phyloP scores from a whole-genome alignment of 1,140 invertebrate genomes.

The Cardiocondyla obscurior region DNA sequence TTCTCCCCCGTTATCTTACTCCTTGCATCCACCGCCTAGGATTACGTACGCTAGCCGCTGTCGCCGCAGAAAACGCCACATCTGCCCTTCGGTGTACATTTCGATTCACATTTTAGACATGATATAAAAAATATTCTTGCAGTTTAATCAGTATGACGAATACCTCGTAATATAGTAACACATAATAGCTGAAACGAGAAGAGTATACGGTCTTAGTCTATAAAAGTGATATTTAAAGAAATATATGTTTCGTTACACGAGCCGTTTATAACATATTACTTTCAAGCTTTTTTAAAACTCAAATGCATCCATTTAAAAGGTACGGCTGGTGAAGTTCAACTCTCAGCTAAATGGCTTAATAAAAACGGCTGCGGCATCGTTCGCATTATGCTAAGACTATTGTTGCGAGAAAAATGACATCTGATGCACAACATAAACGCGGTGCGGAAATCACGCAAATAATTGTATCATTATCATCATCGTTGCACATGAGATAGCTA shows the following conservation, averaged over 20 bases:
- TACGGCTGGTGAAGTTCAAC: slow-evolving; percentile 6
- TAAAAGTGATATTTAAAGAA: slow-evolving; percentile 41
- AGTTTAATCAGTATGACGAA: not conserved
- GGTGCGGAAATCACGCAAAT: slow-evolving; percentile 1
- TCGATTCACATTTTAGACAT: slow-evolving; percentile 1
- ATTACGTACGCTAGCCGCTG: no score
- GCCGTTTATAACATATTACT: not conserved
- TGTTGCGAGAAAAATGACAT: not conserved
- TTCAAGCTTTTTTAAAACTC: not conserved
- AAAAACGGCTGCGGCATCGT: not conserved
- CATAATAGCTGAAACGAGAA: slow-evolving; percentile 1
- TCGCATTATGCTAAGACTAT: not conserved
- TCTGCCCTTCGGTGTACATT: no score
- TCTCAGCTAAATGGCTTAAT: not conserved
- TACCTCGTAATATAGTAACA: not conserved
- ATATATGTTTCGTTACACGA: not conserved
- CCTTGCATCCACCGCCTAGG: no score
- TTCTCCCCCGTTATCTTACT: no score
- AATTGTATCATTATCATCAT: not conserved
- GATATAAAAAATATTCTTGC: slow-evolving; percentile 37
- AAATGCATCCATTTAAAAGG: slow-evolving; percentile 31
- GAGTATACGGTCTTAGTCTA: slow-evolving; percentile 25
- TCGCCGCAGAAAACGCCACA: no score
- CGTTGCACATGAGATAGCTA: not conserved
- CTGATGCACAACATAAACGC: slow-evolving; percentile 23